Conservation (phyloP, 2,113 vertebrate genomes). For the Muntiacus muntjak region DNA sequence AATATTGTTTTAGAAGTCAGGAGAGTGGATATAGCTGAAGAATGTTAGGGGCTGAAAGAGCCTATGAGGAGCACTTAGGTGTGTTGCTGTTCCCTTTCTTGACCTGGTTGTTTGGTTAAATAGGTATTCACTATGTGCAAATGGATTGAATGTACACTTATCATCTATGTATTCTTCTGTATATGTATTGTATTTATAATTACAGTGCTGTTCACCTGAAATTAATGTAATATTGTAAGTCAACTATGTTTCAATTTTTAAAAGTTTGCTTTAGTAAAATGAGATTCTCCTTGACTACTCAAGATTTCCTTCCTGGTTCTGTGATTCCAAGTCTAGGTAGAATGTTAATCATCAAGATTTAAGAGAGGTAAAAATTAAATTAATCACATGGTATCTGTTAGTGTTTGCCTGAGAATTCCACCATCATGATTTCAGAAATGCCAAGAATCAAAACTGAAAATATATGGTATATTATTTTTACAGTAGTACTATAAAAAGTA, state of each 20-base stretch:
- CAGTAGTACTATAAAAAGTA: not conserved
- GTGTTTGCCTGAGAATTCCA: not conserved
- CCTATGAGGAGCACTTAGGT: rapidly evolving
- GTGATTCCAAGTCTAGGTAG: not conserved
- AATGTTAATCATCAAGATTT: not conserved
- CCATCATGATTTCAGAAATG: not conserved
- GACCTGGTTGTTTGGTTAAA: not conserved
- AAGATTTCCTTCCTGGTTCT: not conserved
- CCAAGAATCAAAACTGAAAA: not conserved
- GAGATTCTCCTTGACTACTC: not conserved
- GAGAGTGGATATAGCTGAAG: not conserved
- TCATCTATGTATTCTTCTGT: not conserved
- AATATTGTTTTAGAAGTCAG: not conserved
- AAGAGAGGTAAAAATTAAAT: not conserved
- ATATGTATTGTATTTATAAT: not conserved
- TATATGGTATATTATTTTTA: not conserved
- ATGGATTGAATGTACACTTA: not conserved
- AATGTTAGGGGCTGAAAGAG: too few relatives aligned
- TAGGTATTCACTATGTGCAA: not conserved
- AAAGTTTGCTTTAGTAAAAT: not conserved
- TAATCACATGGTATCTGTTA: not conserved
- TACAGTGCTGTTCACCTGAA: not conserved
- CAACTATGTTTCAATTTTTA: not conserved
- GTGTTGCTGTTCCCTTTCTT: not conserved
- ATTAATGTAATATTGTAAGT: not conserved